These are phyloP conservation scores for Phalacrocorax aristotelis DNA, from an alignment of 2,113 vertebrate species.

Conservation along the genomic window DNA sequence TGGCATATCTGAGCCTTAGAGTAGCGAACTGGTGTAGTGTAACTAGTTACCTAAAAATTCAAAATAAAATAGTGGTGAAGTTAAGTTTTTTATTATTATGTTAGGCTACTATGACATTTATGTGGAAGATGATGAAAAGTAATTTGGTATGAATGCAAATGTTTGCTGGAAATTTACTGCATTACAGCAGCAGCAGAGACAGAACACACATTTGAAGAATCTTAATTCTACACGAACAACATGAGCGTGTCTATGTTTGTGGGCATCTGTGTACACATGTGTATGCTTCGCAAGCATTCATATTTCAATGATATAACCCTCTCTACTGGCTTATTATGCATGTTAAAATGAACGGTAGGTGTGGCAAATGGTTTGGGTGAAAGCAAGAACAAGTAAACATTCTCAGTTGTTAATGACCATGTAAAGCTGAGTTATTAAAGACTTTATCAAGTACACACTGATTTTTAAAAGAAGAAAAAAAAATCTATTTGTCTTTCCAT, in stretches of 20 bases:
- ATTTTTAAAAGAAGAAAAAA: neutral
- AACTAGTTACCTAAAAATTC: neutral
- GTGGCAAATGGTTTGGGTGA: neutral
- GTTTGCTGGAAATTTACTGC: neutral
- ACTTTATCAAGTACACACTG: neutral
- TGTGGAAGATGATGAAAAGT: neutral
- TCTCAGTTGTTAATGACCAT: neutral
- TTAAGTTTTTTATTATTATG: neutral
- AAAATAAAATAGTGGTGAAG: conserved; percentile 10
- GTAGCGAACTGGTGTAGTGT: neutral
- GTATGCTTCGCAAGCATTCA: neutral
- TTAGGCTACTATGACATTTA: neutral
- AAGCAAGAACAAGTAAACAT: neutral
- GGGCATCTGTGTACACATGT: neutral
- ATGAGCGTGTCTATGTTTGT: neutral
- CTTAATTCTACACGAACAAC: neutral
- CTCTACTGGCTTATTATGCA: neutral
- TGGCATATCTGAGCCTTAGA: neutral
- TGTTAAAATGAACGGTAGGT: neutral
- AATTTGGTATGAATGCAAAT: neutral
- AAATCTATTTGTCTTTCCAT: neutral
- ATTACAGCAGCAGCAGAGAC: neutral
- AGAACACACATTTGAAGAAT: neutral
- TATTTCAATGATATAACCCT: neutral
- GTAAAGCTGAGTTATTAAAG: neutral